phyloP scores from a whole-genome alignment of 64 coral and sea anemone species.

The Montipora sp. region DNA sequence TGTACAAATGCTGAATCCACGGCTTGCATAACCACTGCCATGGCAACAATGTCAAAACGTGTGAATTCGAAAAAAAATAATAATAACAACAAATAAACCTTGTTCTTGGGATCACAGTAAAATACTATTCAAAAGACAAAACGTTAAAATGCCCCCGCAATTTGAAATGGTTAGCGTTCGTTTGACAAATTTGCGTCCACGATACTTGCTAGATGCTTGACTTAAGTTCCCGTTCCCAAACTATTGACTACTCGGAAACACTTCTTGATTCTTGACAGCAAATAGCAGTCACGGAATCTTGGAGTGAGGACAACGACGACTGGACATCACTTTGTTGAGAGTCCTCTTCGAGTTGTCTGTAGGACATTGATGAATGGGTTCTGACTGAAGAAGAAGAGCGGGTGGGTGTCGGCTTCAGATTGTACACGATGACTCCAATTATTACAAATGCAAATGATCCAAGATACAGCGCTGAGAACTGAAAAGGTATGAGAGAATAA shows the following conservation, averaged over 20 bases:
- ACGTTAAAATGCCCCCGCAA: too few species aligned
- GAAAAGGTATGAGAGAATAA: conserved; percentile 21
- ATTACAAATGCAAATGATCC: conserved; percentile 78
- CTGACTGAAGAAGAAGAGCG: not conserved
- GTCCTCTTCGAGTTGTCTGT: conserved; percentile 43
- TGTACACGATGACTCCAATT: conserved; percentile 75
- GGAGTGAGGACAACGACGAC: not conserved
- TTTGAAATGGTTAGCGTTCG: too few species aligned
- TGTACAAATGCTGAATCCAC: too few species aligned
- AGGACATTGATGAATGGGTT: not conserved
- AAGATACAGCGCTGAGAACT: conserved; percentile 92
- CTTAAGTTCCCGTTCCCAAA: too few species aligned
- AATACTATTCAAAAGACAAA: too few species aligned
- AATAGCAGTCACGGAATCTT: not conserved
- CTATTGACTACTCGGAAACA: not conserved
- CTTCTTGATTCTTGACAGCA: conserved; percentile 24
- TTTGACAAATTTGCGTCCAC: too few species aligned
- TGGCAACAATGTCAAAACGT: too few species aligned
- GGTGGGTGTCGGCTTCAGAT: conserved; percentile 64
- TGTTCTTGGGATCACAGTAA: too few species aligned
- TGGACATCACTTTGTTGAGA: conserved; percentile 1
- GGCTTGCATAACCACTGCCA: too few species aligned
- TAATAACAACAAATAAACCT: too few species aligned
- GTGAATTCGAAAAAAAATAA: too few species aligned
- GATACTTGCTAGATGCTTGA: too few species aligned